Evolutionary conservation across 2,888 invertebrate genomes (phyloP), one percentile per base, ranked within the genome.

Genomic region (Chirona hameri): DNA sequence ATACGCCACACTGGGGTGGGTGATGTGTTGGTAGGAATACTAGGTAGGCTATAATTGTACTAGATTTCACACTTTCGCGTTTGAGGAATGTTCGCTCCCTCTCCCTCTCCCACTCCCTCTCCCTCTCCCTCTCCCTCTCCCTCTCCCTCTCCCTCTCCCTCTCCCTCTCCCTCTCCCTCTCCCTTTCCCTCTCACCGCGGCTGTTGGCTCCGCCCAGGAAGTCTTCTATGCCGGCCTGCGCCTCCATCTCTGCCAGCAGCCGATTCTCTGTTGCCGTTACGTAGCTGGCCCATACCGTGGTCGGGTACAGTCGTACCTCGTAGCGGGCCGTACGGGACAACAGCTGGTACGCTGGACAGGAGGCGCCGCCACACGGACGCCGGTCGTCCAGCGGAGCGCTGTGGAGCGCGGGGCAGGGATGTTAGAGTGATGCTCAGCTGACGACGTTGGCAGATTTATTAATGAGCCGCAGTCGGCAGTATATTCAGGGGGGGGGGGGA

Each of bases 191-290:
- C 79, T 57, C 72, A 84, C 84, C 84, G 76, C 76, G 69, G 69
- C 85, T 85, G 81, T 85, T 85, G 80, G 84, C 80, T 5, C 85
- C 85, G 60, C 83, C 83, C 82, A 85, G 85, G 83, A 84, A 85
- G 79, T 85, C 85, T 39, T 84, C 84, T n/a, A 85, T 83, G n/a
- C 84, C 81, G 82, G 84, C 83, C 72, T 84, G 84, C 2, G 85
- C 85, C 82, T 85, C 85, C 82, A 85, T 82, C 80, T 85, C 84
- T 27, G 85, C 85, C 81, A 85, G 81, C n/a, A 85, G 83, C 39
- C 85, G 84, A 81, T 85, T 84, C 72, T 85, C 85, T 21, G 85
- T 85, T 82, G 85, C 84, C 31, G 85, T 82, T 31, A 85, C 84
- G 46, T 85, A 85, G 81, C 84, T 84, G 31, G 84, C 83, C 85